Percentiles rank a stretch among this genome's conserved stretches.
These are phyloP conservation scores for Manis crassicaudata DNA, from an alignment of 2,797 vertebrate species.

Conservation along the genomic window DNA sequence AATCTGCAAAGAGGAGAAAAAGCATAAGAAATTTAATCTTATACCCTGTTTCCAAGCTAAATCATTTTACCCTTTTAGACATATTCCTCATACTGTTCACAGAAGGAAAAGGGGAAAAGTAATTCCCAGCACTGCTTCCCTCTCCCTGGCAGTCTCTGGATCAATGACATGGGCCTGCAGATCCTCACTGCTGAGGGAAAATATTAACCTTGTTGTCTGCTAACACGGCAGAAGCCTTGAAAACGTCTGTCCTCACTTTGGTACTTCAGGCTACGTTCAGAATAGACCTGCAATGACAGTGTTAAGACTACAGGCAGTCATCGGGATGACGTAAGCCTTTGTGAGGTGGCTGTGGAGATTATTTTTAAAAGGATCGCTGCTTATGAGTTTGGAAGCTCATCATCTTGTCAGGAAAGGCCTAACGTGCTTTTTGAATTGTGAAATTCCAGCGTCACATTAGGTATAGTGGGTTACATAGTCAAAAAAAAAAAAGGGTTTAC, in stretches of 20 bases:
- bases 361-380: not conserved
- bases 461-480: not conserved
- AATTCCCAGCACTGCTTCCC: not conserved
- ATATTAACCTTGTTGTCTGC: slow-evolving; percentile 6
- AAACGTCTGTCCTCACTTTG: not conserved
- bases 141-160: not conserved
- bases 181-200: not conserved
- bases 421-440: slow-evolving; percentile 3
- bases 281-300: not conserved
- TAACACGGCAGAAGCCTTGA: not conserved
- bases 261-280: not conserved
- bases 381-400: not conserved
- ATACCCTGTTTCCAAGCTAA: slow-evolving; percentile 35
- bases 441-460: slow-evolving; percentile 43
- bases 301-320: not conserved
- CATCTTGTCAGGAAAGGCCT: not conserved
- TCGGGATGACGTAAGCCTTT: slow-evolving; percentile 3
- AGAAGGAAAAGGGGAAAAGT: not conserved
- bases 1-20: slow-evolving; percentile 60
- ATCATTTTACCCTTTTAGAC: not conserved
- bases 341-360: not conserved
- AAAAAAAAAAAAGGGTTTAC: not conserved
- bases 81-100: not conserved
- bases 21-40: slow-evolving; percentile 50
- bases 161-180: not conserved